Evolutionary conservation across 1,140 invertebrate genomes (phyloP).

Genomic region (Pseudomyrmex pallidus): DNA sequence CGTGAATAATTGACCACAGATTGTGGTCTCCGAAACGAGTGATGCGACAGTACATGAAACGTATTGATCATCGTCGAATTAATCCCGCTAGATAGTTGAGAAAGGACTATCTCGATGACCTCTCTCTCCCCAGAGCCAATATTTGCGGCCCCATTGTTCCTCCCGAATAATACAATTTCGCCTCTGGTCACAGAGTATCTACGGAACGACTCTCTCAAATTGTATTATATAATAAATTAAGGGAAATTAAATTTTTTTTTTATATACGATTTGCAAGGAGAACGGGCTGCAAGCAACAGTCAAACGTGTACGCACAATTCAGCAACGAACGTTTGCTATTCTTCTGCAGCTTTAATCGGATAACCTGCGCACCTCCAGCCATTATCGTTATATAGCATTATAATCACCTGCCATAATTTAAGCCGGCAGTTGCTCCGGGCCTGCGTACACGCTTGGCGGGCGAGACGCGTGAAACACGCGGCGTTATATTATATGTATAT

Average conservation of each 20-base stretch:
- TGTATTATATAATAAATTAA: conserved; percentile 2
- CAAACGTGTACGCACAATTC: background rate
- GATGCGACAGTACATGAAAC: conserved; percentile 66
- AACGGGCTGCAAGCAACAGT: background rate
- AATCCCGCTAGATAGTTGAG: conserved; percentile 46
- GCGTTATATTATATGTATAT: background rate
- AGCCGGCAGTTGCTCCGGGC: conserved; percentile 2
- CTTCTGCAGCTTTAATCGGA: conserved; percentile 36
- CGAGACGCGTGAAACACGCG: conserved; percentile 41
- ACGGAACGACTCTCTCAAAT: background rate
- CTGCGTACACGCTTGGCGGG: background rate
- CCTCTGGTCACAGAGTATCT: background rate
- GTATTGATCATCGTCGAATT: conserved; percentile 69
- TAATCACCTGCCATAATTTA: conserved; percentile 58
- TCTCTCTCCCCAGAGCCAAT: conserved; percentile 16
- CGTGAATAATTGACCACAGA: conserved; percentile 69
- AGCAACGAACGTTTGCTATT: conserved; percentile 11
- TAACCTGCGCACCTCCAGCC: conserved; percentile 15
- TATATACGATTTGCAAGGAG: background rate
- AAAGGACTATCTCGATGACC: conserved; percentile 65
- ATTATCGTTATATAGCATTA: conserved; percentile 51
- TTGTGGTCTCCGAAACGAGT: conserved; percentile 36
- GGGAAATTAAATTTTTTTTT: conserved; percentile 19
- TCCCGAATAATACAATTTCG: conserved; percentile 59
- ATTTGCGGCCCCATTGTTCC: conserved; percentile 62